Evolutionary conservation across 2,888 invertebrate genomes (phyloP).

Genomic region (Salpingus planirostris): DNA sequence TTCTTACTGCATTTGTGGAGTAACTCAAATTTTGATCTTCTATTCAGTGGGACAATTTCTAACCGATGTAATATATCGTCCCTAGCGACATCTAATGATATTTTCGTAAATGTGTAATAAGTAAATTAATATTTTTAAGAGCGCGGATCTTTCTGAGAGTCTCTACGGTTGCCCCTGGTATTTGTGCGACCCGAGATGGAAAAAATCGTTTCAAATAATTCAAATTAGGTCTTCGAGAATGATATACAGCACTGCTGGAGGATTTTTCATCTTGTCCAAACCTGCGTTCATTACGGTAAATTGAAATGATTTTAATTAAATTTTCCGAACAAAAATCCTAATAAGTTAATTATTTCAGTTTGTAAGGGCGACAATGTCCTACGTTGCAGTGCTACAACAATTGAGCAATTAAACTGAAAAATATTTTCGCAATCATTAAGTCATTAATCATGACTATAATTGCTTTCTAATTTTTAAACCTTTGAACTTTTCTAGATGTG

Average conservation of each 20-base stretch:
- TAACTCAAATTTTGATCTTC: too few species aligned
- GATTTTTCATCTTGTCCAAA: slow-evolving; percentile 2
- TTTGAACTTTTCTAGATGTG: too few species aligned
- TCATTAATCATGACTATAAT: too few species aligned
- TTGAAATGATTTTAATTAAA: background rate
- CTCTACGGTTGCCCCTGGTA: slow-evolving; percentile 6
- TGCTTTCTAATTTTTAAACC: too few species aligned
- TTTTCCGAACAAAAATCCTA: background rate
- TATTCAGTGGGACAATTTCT: slow-evolving; percentile 4
- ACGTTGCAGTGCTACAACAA: slow-evolving; percentile 1
- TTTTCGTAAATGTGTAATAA: too few species aligned
- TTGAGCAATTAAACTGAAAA: too few species aligned
- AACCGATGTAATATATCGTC: slow-evolving; percentile 1
- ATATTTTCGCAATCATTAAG: too few species aligned
- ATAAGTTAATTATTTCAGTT: slow-evolving; percentile 3
- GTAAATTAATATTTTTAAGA: slow-evolving; percentile 4
- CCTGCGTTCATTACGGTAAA: slow-evolving; percentile 3
- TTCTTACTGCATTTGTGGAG: too few species aligned
- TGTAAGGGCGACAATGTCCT: slow-evolving; percentile 3
- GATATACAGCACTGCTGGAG: slow-evolving; percentile 1
- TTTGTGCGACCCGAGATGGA: slow-evolving; percentile 3
- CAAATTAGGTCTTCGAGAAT: background rate
- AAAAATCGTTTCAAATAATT: slow-evolving; percentile 2
- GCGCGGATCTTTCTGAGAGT: slow-evolving; percentile 1
- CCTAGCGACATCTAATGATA: too few species aligned